A percentile compares a stretch with the other conserved stretches of the same genome.
Evolutionary conservation across 2,888 invertebrate genomes (phyloP).

Genomic region (Pseudoips prasinana): DNA sequence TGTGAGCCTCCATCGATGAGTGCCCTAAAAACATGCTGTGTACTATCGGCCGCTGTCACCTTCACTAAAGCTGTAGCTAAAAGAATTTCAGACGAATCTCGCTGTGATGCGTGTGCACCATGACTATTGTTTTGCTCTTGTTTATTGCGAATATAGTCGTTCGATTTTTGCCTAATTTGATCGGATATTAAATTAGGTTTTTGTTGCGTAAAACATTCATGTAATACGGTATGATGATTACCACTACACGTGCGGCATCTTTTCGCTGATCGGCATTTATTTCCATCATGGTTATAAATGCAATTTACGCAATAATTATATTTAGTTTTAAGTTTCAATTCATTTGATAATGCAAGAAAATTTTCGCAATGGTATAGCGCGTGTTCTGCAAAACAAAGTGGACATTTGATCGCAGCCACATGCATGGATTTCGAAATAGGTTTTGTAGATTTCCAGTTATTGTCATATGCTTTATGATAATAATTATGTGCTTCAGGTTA

Average conservation of each 20-base stretch:
- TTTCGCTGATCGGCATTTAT: neutral
- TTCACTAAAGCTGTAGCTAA: conserved; percentile 3
- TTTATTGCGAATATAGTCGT: neutral
- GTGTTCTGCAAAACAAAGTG: too few species aligned
- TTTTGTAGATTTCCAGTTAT: too few species aligned
- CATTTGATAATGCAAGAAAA: too few species aligned
- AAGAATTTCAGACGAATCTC: neutral
- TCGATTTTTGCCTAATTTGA: neutral
- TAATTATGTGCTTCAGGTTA: too few species aligned
- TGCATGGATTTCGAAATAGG: too few species aligned
- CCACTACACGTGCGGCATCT: neutral
- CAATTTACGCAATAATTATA: neutral
- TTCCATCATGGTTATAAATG: neutral
- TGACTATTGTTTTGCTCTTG: too few species aligned
- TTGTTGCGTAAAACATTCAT: neutral
- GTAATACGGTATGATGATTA: neutral
- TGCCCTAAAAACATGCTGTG: neutral
- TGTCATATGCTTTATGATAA: too few species aligned
- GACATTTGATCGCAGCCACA: too few species aligned
- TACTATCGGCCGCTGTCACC: conserved; percentile 1
- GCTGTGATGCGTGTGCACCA: neutral
- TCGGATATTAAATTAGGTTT: neutral
- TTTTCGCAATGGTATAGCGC: too few species aligned
- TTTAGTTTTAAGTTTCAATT: too few species aligned
- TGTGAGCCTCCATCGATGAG: conserved; percentile 5